Base-by-base conservation (phyloP, 2,888 invertebrate species). In the Drosophila antonietae region DNA sequence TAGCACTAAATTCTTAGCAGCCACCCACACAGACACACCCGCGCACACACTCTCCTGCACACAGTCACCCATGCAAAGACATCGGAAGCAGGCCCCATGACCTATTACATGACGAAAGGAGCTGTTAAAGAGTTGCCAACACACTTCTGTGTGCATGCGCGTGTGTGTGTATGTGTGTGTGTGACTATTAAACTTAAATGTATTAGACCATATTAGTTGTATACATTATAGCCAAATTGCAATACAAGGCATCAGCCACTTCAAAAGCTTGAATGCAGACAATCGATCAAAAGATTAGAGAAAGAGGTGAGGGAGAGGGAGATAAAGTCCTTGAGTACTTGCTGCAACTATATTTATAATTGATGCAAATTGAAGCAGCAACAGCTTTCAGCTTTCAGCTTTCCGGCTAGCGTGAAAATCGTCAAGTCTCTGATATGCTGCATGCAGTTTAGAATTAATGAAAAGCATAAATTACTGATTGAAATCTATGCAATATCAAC, bases 61-160 rank as follows among this genome's bases (percentile, higher is more conserved):
- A 55, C 61, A 60, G 23, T 43, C 28, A 46, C 63, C 62, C 71
- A 28, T 33, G n/a, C 33, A 14, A 37, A 61, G 31, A 37, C 60
- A 66, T 57, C 61, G 68, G 39, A 58, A 55, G 33, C 84, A 80
- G 68, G 63, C 61, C 80, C 80, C 68, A 62, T 85, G 88, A 85
- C 83, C 88, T 86, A 88, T 88, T 82, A 83, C 83, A 85, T 76
- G 88, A 72, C 80, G 89, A 88, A 85, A 83, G 86, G 74, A 88
- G 80, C 77, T 86, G 88, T 69, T 84, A 78, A 84, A 78, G 79
- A 81, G 69, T 82, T 69, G 74, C 60, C 75, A 56, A 56, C 61
- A 78, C 75, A 74, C 62, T 56, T 59, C n/a, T 58, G 41, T 33
- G n/a, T 37, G 35, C 4, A 7, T 44, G 35, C 3, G 4, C 41